phyloP scores from a whole-genome alignment of 2,113 vertebrate species.

The Scophthalmus maximus region DNA sequence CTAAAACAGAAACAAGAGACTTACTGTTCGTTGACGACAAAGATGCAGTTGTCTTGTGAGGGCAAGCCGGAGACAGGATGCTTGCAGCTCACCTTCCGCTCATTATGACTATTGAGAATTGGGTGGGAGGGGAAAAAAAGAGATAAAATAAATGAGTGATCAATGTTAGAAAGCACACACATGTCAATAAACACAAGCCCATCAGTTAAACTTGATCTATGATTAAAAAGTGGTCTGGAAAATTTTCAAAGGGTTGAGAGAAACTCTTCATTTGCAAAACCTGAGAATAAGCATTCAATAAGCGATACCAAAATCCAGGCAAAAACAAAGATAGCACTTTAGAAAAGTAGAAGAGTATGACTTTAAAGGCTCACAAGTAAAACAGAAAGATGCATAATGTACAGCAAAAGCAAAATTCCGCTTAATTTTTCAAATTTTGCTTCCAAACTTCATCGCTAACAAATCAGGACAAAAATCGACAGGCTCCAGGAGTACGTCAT shows the following conservation, averaged over 20 bases:
- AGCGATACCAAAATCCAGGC: too few species aligned
- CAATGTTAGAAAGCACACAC: constrained; percentile 4
- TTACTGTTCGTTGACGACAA: constrained; percentile 99
- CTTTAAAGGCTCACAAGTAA: not conserved
- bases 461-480: not conserved
- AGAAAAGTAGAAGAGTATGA: not conserved
- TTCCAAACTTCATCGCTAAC: not conserved
- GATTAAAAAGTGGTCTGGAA: not conserved
- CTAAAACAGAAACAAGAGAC: constrained; percentile 77
- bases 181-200: not conserved
- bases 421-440: too few species aligned
- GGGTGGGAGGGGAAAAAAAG: not conserved
- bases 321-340: not conserved
- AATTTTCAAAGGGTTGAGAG: not conserved
- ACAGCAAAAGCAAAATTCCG: too few species aligned
- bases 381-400: not conserved
- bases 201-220: not conserved
- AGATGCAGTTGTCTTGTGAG: constrained; percentile 99
- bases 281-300: not conserved
- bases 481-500: not conserved
- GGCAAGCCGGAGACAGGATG: constrained; percentile 93
- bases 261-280: too few species aligned
- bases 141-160: too few species aligned
- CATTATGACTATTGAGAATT: constrained; percentile 90
- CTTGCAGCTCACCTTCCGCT: constrained; percentile 98